A percentile compares a stretch with the other conserved stretches of the same genome.
Conservation (phyloP, 2,888 invertebrate genomes). For the Agrotis exclamationis region DNA sequence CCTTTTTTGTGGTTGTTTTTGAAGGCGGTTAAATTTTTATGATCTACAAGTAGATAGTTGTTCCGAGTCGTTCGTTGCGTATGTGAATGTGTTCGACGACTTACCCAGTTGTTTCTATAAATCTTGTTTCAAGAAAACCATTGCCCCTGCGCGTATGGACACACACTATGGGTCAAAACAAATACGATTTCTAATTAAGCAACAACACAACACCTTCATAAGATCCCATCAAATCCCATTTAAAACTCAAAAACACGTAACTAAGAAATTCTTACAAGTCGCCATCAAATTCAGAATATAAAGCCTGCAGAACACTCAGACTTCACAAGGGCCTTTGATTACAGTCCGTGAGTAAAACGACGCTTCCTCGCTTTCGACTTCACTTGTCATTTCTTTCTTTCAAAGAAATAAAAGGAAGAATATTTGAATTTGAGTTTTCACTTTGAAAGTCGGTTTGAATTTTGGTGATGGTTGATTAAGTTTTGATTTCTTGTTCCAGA, state of each 20-base stretch:
- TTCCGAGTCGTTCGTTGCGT: too few relatives aligned
- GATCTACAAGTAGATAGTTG: too few relatives aligned
- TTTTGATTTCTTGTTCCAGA: not conserved
- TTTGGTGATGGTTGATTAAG: slow-evolving; percentile 15
- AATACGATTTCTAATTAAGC: not conserved
- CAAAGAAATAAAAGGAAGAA: slow-evolving; percentile 28
- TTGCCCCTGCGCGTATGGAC: too few relatives aligned
- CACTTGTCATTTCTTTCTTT: slow-evolving; percentile 45
- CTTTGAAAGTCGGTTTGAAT: slow-evolving; percentile 3
- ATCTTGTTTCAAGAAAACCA: too few relatives aligned
- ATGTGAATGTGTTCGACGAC: too few relatives aligned
- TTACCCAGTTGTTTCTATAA: too few relatives aligned
- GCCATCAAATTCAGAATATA: slow-evolving; percentile 46
- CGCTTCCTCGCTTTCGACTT: slow-evolving; percentile 54
- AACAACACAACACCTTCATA: not conserved
- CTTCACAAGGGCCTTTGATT: slow-evolving; percentile 53
- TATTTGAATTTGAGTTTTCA: slow-evolving; percentile 30
- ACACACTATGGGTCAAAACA: not conserved
- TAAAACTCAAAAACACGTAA: not conserved
- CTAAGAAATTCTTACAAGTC: slow-evolving; percentile 13
- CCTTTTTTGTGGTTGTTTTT: too few relatives aligned
- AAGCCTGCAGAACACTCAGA: slow-evolving; percentile 50
- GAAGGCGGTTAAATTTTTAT: too few relatives aligned
- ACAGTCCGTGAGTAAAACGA: slow-evolving; percentile 55
- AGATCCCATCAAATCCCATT: not conserved